Conservation (phyloP, 2,113 vertebrate genomes). For the Atherinomorus stipes region DNA sequence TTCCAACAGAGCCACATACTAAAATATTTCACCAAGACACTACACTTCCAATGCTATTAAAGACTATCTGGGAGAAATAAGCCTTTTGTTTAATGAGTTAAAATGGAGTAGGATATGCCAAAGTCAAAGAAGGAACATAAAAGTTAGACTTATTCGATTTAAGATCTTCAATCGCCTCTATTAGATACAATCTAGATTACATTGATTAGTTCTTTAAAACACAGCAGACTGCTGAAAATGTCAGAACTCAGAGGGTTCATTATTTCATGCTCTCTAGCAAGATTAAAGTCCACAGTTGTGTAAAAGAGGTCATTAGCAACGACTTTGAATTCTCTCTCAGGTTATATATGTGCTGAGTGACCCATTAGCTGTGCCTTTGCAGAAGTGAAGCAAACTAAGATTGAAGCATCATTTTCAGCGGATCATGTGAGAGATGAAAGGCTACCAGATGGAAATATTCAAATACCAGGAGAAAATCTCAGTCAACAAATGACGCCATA, state of each 20-base stretch:
- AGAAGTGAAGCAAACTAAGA: not conserved
- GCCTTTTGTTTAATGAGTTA: constrained; percentile 11
- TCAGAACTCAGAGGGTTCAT: constrained; percentile 10
- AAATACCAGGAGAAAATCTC: no score
- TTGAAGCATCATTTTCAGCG: not conserved
- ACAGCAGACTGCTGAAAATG: constrained; percentile 1
- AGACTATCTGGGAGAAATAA: constrained; percentile 6
- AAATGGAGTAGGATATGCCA: constrained; percentile 7
- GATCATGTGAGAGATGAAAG: not conserved
- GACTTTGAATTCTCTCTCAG: not conserved
- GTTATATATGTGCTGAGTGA: not conserved
- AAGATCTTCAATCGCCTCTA: constrained; percentile 2
- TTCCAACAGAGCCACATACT: not conserved
- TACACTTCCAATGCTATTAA: not conserved
- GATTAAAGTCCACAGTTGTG: constrained; percentile 11
- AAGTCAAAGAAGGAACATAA: constrained; percentile 16
- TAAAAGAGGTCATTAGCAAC: constrained; percentile 3
- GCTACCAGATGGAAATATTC: not conserved
- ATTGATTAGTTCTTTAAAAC: constrained; percentile 15
- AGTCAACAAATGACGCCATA: no score
- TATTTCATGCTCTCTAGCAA: not conserved
- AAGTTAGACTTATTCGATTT: constrained; percentile 15
- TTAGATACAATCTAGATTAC: constrained; percentile 4
- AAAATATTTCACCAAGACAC: not conserved
- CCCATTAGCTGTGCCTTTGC: not conserved